These are phyloP conservation scores for Ceyx margarethae DNA, from an alignment of 2,113 vertebrate genomes.

Conservation along the genomic window DNA sequence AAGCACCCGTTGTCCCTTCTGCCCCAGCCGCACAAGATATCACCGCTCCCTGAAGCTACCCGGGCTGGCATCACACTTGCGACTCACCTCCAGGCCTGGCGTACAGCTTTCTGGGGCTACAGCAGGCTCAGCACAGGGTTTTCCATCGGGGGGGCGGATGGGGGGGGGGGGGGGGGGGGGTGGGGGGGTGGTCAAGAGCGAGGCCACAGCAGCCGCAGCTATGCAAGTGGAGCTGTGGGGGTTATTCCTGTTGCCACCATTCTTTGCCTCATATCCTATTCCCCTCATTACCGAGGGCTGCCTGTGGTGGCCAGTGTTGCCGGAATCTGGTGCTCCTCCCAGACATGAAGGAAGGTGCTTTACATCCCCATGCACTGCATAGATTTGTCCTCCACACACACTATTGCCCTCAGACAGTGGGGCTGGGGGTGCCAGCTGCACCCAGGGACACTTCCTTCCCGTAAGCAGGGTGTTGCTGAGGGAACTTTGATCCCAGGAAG, in stretches of 20 bases:
- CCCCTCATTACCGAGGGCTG: background rate
- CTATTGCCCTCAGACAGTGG: rapidly evolving
- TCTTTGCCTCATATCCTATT: background rate
- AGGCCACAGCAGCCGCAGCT: background rate
- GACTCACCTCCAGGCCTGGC: background rate
- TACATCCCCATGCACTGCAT: rapidly evolving
- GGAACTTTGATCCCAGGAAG: background rate
- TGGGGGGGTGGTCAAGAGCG: background rate
- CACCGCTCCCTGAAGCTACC: background rate
- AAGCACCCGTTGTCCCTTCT: rapidly evolving
- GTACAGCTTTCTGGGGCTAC: background rate
- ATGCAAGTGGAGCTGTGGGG: background rate
- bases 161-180: too few species aligned
- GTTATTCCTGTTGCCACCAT: background rate
- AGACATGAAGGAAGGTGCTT: background rate
- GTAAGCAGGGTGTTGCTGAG: rapidly evolving
- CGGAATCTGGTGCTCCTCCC: background rate
- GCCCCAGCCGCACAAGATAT: background rate
- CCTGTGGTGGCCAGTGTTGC: background rate
- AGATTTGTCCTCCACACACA: background rate
- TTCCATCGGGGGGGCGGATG: background rate
- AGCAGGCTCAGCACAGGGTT: rapidly evolving
- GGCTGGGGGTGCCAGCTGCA: background rate
- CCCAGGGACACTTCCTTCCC: background rate
- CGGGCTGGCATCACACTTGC: rapidly evolving